Evolutionary conservation across 2,888 invertebrate genomes (phyloP), one percentile per base, ranked within the genome.

Genomic region (Cecidostiba fungosa): DNA sequence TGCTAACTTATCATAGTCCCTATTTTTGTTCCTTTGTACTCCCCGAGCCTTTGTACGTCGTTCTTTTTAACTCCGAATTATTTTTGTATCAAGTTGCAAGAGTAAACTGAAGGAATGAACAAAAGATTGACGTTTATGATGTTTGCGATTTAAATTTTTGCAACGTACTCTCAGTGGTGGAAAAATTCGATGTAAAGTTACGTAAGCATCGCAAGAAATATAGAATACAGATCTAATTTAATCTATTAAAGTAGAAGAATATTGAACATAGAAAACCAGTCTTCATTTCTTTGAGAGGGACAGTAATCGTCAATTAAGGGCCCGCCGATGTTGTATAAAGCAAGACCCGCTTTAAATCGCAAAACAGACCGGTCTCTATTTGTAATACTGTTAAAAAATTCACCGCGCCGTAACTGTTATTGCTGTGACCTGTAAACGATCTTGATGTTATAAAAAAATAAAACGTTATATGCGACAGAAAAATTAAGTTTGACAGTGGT

Each of bases 231-330:
- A 36, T 36, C 36, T 36, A 36, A 36, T 36, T 36, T 36, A 6
- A 36, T 36, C 36, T 36, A 36, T 36, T 6, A 4, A 32, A 36
- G 36, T 36, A 36, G 36, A 6, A 36, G 5, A 36, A 6, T 36
- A 6, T 36, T 36, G 3, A 36, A 36, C 36, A 6, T 36, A 36
- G 6, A 36, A 36, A 36, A 5, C 36, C 39, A 39, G 59, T 66
- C 14, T 66, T 26, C 26, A 50, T 76, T 66, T 29, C 26, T n/a
- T n/a, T 54, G 36, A n/a, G 23, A 82, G 29, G 76, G 69, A 50
- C 50, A 82, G 77, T 80, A 69, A 80, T 76, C 23, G 84, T 85
- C 84, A 85, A 85, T 85, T 85, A 85, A 79, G 32, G 54, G 47
- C 80, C 59, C 26, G 47, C 26, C 59, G 23, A n/a, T 70, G 77